phyloP scores from a whole-genome alignment of 2,797 vertebrate genomes.

The Macropodus opercularis region DNA sequence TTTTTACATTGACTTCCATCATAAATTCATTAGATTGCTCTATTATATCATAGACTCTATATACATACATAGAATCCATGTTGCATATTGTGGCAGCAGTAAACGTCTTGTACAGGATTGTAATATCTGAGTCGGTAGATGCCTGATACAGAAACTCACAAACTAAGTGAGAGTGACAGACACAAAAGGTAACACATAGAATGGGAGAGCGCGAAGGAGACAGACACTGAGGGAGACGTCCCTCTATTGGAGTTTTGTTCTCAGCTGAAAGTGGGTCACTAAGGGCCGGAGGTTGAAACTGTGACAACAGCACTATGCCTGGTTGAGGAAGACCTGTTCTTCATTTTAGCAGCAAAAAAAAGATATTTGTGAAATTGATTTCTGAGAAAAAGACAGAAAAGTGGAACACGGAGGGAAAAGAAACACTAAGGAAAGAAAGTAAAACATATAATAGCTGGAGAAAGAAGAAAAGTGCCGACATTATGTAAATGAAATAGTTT shows the following conservation, averaged over 20 bases:
- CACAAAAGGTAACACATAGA: constrained; percentile 22
- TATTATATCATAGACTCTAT: no score
- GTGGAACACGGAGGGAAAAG: constrained; percentile 11
- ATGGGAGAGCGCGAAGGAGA: constrained; percentile 1
- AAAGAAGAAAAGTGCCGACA: constrained; percentile 27
- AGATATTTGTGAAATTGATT: constrained; percentile 57
- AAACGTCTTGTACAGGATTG: no score
- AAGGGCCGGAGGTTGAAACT: constrained; percentile 61
- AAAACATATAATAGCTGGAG: constrained; percentile 5
- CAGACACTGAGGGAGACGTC: constrained; percentile 22
- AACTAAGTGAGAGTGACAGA: background rate
- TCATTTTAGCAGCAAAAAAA: constrained; percentile 31
- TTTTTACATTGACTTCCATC: no score
- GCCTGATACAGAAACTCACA: background rate
- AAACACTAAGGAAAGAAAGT: constrained; percentile 17
- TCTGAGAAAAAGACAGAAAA: constrained; percentile 44
- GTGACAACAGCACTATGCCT: constrained; percentile 51
- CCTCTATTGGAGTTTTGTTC: constrained; percentile 43
- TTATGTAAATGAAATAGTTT: constrained; percentile 63
- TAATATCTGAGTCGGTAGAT: no score
- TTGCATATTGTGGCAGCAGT: no score
- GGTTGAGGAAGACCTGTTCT: constrained; percentile 31
- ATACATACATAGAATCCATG: no score
- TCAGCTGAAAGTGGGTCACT: constrained; percentile 63
- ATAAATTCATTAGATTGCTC: no score